Evolutionary conservation across 53 echinoderm and acorn worm species (phyloP).

Genomic region (Patiria pectinifera): DNA sequence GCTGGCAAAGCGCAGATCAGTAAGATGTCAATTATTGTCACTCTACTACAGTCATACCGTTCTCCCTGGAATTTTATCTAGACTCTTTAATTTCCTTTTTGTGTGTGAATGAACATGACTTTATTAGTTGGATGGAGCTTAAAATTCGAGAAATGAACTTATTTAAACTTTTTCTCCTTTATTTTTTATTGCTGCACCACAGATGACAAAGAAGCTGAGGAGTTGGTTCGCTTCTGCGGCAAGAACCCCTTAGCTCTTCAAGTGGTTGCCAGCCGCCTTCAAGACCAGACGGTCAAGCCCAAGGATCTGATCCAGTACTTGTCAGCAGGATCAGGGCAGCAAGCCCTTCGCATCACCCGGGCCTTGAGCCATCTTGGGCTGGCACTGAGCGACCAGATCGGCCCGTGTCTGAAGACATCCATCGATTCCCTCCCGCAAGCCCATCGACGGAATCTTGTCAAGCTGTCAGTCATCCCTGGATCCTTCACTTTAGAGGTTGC

Average conservation of each 20-base stretch:
- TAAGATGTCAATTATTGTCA: not conserved
- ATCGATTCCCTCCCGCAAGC: slow-evolving; percentile 72
- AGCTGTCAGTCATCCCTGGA: slow-evolving; percentile 89
- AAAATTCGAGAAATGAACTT: not conserved
- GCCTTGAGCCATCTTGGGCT: slow-evolving; percentile 82
- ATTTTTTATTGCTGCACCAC: slow-evolving; percentile 1
- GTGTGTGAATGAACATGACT: too few species aligned
- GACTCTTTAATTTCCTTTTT: too few species aligned
- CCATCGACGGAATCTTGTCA: slow-evolving; percentile 74
- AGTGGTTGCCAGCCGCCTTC: slow-evolving; percentile 87
- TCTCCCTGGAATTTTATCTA: too few species aligned
- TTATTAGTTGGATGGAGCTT: too few species aligned
- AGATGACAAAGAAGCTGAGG: slow-evolving; percentile 71
- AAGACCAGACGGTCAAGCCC: slow-evolving; percentile 86
- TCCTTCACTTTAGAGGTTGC: slow-evolving; percentile 90
- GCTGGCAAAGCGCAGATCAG: slow-evolving; percentile 69
- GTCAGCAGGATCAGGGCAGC: slow-evolving; percentile 49
- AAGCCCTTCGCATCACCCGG: slow-evolving; percentile 61
- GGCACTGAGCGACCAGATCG: slow-evolving; percentile 77
- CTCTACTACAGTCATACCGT: not conserved
- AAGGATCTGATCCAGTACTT: slow-evolving; percentile 78
- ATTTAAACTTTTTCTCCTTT: not conserved
- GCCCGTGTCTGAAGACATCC: slow-evolving; percentile 77
- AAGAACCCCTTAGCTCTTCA: slow-evolving; percentile 91
- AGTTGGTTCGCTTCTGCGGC: slow-evolving; percentile 78